Percentiles rank a stretch among this genome's conserved stretches.
Evolutionary conservation across 2,888 invertebrate species (phyloP).

Genomic region (Abrostola tripartita): DNA sequence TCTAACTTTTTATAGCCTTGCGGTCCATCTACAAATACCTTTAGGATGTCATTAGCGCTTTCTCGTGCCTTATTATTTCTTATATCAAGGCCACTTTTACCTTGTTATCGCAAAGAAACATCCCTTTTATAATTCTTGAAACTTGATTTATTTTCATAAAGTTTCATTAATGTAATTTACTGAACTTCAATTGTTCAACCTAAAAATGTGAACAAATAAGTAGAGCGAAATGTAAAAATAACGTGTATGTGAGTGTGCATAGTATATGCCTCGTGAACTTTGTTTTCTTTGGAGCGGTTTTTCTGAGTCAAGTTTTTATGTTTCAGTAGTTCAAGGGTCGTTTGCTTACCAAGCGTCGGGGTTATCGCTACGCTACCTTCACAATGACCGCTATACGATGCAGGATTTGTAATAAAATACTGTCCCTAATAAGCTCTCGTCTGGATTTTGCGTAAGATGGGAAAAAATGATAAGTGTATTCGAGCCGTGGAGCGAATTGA

Average conservation of each 20-base stretch:
- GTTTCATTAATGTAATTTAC: too few species aligned
- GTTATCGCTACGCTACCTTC: constrained; percentile 33
- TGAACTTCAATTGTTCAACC: too few species aligned
- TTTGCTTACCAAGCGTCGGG: constrained; percentile 30
- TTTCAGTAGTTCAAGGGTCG: constrained; percentile 34
- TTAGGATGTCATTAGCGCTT: not conserved
- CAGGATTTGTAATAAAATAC: constrained; percentile 37
- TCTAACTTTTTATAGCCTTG: too few species aligned
- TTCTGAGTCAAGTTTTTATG: constrained; percentile 20
- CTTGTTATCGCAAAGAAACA: too few species aligned
- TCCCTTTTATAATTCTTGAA: too few species aligned
- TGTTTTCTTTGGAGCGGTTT: not conserved
- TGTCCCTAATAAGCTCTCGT: constrained; percentile 34
- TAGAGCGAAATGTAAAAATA: too few species aligned
- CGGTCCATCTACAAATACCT: not conserved
- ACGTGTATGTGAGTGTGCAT: too few species aligned
- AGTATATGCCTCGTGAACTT: too few species aligned
- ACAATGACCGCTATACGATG: constrained; percentile 19
- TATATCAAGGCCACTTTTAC: too few species aligned
- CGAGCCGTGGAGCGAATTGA: not conserved
- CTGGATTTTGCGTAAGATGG: constrained; percentile 10
- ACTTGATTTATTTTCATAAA: too few species aligned
- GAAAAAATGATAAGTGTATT: not conserved
- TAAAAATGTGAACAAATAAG: too few species aligned
- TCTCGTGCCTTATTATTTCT: too few species aligned